phyloP scores from a whole-genome alignment of 2,888 invertebrate species.

The Gymnoscelis rufifasciata region DNA sequence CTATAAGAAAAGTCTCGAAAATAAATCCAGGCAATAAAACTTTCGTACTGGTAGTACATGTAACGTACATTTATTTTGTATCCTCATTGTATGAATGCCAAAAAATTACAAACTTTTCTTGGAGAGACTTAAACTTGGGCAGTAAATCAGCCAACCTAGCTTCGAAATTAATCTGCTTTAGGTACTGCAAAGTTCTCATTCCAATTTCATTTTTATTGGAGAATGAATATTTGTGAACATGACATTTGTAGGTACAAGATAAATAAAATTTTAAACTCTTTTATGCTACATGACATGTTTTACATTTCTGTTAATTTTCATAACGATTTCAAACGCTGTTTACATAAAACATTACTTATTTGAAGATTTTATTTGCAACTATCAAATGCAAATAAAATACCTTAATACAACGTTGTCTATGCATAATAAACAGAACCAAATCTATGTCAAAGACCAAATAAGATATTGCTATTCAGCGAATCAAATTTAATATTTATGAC shows the following conservation, averaged over 20 bases:
- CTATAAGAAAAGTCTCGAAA: too few relatives aligned
- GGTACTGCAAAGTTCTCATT: background rate
- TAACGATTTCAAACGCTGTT: too few relatives aligned
- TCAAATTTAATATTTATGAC: background rate
- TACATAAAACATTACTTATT: too few relatives aligned
- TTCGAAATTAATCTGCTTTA: background rate
- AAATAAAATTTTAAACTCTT: too few relatives aligned
- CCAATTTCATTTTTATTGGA: background rate
- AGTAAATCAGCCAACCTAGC: conserved; percentile 22
- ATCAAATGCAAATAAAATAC: too few relatives aligned
- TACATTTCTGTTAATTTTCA: too few relatives aligned
- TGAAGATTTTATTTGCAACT: too few relatives aligned
- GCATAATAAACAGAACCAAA: background rate
- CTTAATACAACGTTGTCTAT: too few relatives aligned
- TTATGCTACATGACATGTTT: too few relatives aligned
- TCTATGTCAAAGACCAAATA: background rate
- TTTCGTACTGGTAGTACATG: conserved; percentile 30
- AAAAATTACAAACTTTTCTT: conserved; percentile 23
- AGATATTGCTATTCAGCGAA: background rate
- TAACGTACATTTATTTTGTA: conserved; percentile 35
- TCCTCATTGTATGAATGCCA: conserved; percentile 24
- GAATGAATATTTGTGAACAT: background rate
- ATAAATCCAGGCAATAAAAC: conserved; percentile 31
- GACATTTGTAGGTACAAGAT: too few relatives aligned
- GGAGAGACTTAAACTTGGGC: conserved; percentile 20